These are phyloP conservation scores for Adelphocoris suturalis DNA, from an alignment of 2,888 invertebrate species.

Conservation along the genomic window DNA sequence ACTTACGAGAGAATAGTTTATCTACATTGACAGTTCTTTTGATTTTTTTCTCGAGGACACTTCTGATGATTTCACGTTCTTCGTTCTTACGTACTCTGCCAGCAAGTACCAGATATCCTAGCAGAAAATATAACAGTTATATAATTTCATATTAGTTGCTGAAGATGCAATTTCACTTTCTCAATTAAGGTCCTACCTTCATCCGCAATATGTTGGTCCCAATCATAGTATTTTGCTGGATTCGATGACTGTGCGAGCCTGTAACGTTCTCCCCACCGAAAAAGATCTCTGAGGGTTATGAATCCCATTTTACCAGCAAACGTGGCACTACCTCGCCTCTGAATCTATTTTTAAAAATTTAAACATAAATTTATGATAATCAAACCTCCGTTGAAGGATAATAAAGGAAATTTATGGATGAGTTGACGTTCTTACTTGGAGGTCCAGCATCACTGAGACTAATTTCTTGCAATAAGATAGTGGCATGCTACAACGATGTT, in stretches of 20 bases:
- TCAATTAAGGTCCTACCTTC: constrained; percentile 81
- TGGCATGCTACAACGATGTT: constrained; percentile 91
- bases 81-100: constrained; percentile 92
- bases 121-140: constrained; percentile 67
- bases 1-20: constrained; percentile 84
- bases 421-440: constrained; percentile 83
- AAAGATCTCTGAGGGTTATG: constrained; percentile 96
- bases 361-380: neutral
- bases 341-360: constrained; percentile 78
- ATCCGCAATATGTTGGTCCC: constrained; percentile 98
- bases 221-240: constrained; percentile 88
- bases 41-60: constrained; percentile 89
- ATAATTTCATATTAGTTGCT: neutral
- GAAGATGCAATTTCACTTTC: neutral
- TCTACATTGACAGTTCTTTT: constrained; percentile 86
- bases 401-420: too few relatives aligned
- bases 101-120: constrained; percentile 92
- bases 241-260: constrained; percentile 84
- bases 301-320: constrained; percentile 94
- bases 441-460: constrained; percentile 93
- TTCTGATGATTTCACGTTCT: constrained; percentile 89
- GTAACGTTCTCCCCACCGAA: constrained; percentile 98
- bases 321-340: constrained; percentile 90
- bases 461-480: constrained; percentile 93
- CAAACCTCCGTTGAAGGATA: too few relatives aligned